Percentiles rank a stretch among this genome's conserved stretches.
phyloP scores from a whole-genome alignment of 2,113 vertebrate genomes.

The Pedetes capensis region DNA sequence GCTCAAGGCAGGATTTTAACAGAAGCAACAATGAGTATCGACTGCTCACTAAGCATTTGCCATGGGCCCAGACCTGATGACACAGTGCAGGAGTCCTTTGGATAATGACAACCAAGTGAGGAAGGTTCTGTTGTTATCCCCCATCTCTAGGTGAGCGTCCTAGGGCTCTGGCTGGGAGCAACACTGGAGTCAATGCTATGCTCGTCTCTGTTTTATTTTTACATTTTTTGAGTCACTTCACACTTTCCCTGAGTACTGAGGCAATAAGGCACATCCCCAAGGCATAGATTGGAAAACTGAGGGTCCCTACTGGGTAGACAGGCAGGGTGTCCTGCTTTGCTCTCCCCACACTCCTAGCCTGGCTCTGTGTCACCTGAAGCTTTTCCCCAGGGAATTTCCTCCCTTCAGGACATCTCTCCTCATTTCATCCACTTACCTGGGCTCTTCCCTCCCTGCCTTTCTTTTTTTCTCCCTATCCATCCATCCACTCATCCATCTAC shows the following conservation, averaged over 20 bases:
- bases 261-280: neutral
- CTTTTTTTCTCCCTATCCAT: neutral
- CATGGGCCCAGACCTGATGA: neutral
- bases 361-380: neutral
- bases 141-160: neutral
- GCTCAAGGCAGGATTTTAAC: neutral
- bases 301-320: neutral
- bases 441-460: neutral
- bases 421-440: neutral
- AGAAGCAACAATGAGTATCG: neutral
- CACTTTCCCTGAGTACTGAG: neutral
- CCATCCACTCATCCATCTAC: neutral
- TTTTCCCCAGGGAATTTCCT: neutral
- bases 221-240: neutral
- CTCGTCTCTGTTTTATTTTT: neutral
- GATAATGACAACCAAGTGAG: fast-evolving
- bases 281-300: neutral
- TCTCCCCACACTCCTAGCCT: neutral
- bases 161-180: neutral
- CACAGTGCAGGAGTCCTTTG: fast-evolving
- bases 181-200: fast-evolving
- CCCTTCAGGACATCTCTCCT: neutral
- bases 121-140: neutral
- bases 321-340: neutral
- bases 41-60: too few relatives aligned